Percentiles rank a stretch among this genome's conserved stretches.
phyloP scores from a whole-genome alignment of 2,888 invertebrate species.

The Aricia artaxerxes region DNA sequence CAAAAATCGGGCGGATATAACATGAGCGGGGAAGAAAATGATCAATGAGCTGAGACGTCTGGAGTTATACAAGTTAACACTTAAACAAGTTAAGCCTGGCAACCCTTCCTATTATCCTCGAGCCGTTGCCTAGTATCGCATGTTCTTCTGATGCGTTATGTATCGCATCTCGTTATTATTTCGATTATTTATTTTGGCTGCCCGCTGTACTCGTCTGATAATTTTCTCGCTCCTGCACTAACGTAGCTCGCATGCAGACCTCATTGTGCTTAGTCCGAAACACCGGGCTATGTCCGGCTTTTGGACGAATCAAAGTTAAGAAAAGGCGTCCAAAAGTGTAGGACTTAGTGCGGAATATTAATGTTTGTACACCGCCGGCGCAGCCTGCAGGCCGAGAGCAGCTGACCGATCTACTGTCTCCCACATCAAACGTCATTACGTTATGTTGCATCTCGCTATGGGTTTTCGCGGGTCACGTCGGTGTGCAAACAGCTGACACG shows the following conservation, averaged over 20 bases:
- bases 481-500: neutral
- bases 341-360: neutral
- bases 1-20: no score
- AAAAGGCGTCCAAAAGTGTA: neutral
- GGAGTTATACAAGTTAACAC: no score
- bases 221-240: constrained; percentile 12
- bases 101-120: neutral
- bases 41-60: no score
- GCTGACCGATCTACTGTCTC: no score
- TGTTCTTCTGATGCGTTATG: neutral
- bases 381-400: no score
- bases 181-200: neutral
- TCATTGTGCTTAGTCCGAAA: neutral
- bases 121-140: neutral
- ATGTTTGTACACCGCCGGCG: neutral
- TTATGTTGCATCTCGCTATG: no score
- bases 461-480: neutral
- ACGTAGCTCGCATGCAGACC: neutral
- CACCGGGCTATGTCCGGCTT: neutral
- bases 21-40: no score
- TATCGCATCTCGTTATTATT: neutral
- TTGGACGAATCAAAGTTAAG: neutral
- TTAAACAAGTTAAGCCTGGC: neutral
- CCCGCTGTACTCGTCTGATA: neutral
- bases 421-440: no score